Evolutionary conservation across 1,140 invertebrate species (phyloP), one percentile per base, ranked within the genome.

Genomic region (Laupala kohalensis): DNA sequence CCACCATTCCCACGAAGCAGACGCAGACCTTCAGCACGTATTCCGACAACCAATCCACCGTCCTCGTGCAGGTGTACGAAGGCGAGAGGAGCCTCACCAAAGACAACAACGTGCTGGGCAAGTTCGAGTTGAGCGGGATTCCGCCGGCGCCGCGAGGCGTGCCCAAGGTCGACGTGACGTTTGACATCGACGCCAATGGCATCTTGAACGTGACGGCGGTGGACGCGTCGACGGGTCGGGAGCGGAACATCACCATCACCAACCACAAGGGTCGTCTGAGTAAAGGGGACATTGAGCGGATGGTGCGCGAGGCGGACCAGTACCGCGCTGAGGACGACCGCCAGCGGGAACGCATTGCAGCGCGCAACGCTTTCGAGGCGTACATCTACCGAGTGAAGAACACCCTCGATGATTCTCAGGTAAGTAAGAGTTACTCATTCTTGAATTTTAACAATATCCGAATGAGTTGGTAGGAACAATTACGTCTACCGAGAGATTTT

Each of bases 231-330:
- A 92, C 90, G 3, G 91, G 91, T 24, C 89, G 87, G 71, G 86
- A 86, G 2, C 90, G 93, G 77, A 87, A 87, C 75, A 92, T 92
- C 72, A 89, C 91, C 27, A 97, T 97, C 71, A 94, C 92, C 25
- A 97, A 97, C 77, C 95, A 97, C 78, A 96, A 96, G 79, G 94
- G 95, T 4, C 87, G 95, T 25, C 83, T 97, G 13, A 65, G n/a
- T 23, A 65, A 65, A 23, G 23, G 23, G 2, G n/a, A 65, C n/a
- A 65, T 65, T 23, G 3, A 90, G 88, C 84, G 89, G 29, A 98
- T 97, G 95, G 84, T 98, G 13, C 80, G 84, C n/a, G 90, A 92
- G 30, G 89, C 90, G 9, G 88, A 91, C 74, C 87, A 86, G 73
- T 91, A 88, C 76, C 87, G 86, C 74, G 81, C 83, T 25, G 88